Evolutionary conservation across 2,888 invertebrate species (phyloP), one percentile per base, ranked within the genome.

Genomic region (Torymus aiolomorphi): DNA sequence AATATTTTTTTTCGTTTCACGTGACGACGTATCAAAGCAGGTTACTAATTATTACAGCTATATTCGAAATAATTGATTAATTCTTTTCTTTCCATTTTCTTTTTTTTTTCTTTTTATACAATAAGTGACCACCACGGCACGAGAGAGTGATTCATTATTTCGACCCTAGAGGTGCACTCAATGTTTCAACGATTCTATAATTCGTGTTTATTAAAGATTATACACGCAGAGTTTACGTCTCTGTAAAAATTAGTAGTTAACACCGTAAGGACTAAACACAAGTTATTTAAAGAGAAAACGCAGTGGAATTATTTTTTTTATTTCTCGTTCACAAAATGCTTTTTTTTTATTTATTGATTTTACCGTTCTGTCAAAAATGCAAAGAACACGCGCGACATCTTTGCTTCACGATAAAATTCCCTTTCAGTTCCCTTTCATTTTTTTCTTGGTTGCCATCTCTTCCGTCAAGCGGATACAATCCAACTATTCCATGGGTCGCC

Each of bases 391-490:
- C 52, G 18, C 59, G 70, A 61, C 51, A 51, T 76, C 74, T 75
- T 76, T 65, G 66, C 71, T 72, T 76, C n/a, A 76, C 71, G 80
- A 83, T 83, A 83, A 84, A 84, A 83, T 82, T 65, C 78, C 56
- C 76, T 71, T 77, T 81, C 57, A 24, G 42, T 54, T 18, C 18
- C 24, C 49, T 20, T 80, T 67, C 52, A 61, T 69, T 20, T 51
- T n/a, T 24, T 77, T 76, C 72, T 78, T 24, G 54, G 76, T 77
- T 80, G 80, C 84, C 78, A 82, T 80, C 74, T 83, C 85, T 86
- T 86, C 86, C 85, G 86, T 81, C 84, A 78, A 63, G 84, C 85
- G 86, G 85, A 86, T 86, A 86, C 86, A 85, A 87, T 82, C 86
- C 80, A 81, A 82, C 85, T 74, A 84, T 78, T 74, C 86, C 86